Base-by-base conservation (phyloP, 1,140 invertebrate species). In the Drosophila micromelanica region DNA sequence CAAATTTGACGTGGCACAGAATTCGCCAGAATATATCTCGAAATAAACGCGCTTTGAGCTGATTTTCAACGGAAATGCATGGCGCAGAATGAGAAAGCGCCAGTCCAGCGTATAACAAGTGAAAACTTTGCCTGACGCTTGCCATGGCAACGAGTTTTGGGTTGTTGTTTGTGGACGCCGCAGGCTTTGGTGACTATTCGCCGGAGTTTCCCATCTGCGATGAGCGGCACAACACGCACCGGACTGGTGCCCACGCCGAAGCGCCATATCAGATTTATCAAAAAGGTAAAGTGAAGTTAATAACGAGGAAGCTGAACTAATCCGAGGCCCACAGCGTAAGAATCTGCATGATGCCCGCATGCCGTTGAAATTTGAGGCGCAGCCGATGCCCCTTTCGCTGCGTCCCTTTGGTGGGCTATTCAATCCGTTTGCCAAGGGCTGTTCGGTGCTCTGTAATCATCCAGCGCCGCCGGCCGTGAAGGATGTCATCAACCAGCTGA, bases 401-500 rank as follows among this genome's bases (percentile, higher is more conserved):
- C 94, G 96, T 62, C 96, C 96, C 0, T 96, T 96, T 75, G 95
- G 96, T 3, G 95, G 95, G 7, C 93, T 97, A 0, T 96, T 95
- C 91, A 97, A 97, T 92, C 96, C 96, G 2, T 97, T 95, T 91
- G 94, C 95, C 2, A 94, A 95, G 71, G 94, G 94, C 9, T 97
- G 96, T 87, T 97, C 96, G 0, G 94, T 97, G 5, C 92, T 97
- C 2, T 97, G 96, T 92, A 97, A 97, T 84, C 96, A 97, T 92
- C 96, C 96, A 1, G 94, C 95, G 11, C 96, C 96, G 61, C 94
- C 93, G 15, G 95, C 95, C 68, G 94, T 95, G 0, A 96, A 95
- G 92, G 94, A 96, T 85, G 94, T 95, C 23, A 94, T 96, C 1
- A 94, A 94, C 76, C 93, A 94, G 73, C 95, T 94, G 8, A 96